Percentiles rank a stretch among this genome's conserved stretches.
Evolutionary conservation across 2,113 vertebrate species (phyloP).

Genomic region (Thinocorus orbignyianus): DNA sequence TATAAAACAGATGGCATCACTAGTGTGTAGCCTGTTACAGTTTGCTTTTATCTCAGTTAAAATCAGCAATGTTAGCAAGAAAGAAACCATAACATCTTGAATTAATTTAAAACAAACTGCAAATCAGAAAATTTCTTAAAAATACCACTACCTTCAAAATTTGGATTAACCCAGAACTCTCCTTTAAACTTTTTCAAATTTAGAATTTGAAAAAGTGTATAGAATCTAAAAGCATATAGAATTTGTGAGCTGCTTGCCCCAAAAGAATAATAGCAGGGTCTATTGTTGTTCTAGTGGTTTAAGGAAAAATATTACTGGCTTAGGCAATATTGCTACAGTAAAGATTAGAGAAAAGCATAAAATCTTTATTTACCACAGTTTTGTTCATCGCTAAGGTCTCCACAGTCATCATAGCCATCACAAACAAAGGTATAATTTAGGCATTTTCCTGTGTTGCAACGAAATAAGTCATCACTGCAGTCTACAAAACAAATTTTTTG

Average conservation of each 20-base stretch:
- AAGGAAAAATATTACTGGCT: neutral
- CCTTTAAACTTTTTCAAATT: neutral
- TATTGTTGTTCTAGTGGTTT: neutral
- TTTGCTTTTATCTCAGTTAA: neutral
- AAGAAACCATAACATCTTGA: neutral
- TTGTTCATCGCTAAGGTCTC: slow-evolving; percentile 92
- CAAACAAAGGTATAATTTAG: slow-evolving; percentile 83
- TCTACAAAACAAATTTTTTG: slow-evolving; percentile 71
- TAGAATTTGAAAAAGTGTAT: no score
- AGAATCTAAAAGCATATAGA: neutral
- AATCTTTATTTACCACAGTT: slow-evolving; percentile 83
- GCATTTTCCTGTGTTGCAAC: slow-evolving; percentile 88
- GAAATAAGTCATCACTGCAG: slow-evolving; percentile 81
- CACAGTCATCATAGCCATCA: slow-evolving; percentile 96
- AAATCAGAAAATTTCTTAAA: neutral
- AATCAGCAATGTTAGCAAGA: neutral
- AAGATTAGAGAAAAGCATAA: neutral
- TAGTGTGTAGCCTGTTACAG: neutral
- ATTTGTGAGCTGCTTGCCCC: neutral
- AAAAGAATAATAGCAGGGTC: neutral
- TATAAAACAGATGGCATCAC: neutral
- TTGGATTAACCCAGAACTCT: neutral
- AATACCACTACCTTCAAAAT: neutral
- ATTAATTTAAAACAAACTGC: neutral
- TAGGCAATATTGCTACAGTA: neutral